These are phyloP conservation scores for Leptopilina myrica DNA, from an alignment of 2,888 invertebrate genomes.

Conservation along the genomic window DNA sequence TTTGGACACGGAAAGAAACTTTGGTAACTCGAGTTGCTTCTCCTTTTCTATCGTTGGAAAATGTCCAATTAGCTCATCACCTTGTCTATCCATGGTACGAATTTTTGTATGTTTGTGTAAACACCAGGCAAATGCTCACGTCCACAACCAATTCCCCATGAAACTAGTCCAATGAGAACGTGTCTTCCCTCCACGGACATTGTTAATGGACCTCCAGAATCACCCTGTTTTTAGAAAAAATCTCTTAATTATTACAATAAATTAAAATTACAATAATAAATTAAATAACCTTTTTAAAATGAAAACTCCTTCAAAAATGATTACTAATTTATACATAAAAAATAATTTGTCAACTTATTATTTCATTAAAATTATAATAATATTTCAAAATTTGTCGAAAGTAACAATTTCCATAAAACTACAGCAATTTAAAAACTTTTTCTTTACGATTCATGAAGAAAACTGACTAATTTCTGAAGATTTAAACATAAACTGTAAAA, in stretches of 20 bases:
- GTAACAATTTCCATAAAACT: no score
- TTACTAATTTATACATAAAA: no score
- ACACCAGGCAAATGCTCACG: slow-evolving; percentile 93
- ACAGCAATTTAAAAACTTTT: no score
- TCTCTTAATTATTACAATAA: neutral
- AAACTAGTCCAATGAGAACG: slow-evolving; percentile 91
- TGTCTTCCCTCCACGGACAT: slow-evolving; percentile 90
- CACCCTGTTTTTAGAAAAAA: slow-evolving; percentile 73
- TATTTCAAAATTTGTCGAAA: neutral
- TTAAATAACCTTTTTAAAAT: no score
- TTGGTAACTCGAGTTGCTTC: slow-evolving; percentile 54
- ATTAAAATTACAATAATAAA: slow-evolving; percentile 6
- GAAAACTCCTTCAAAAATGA: no score
- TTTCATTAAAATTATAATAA: neutral
- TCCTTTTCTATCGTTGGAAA: slow-evolving; percentile 39
- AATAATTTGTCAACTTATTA: no score
- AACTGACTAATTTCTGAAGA: neutral
- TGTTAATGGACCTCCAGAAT: slow-evolving; percentile 93
- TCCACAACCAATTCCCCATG: slow-evolving; percentile 95
- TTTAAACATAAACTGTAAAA: neutral
- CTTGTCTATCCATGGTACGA: slow-evolving; percentile 94
- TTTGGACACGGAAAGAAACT: slow-evolving; percentile 51
- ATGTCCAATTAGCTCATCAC: slow-evolving; percentile 81
- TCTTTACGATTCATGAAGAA: no score
- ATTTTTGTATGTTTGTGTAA: slow-evolving; percentile 94